These are phyloP conservation scores for Cettia cetti DNA, from an alignment of 2,113 vertebrate species.

Conservation along the genomic window DNA sequence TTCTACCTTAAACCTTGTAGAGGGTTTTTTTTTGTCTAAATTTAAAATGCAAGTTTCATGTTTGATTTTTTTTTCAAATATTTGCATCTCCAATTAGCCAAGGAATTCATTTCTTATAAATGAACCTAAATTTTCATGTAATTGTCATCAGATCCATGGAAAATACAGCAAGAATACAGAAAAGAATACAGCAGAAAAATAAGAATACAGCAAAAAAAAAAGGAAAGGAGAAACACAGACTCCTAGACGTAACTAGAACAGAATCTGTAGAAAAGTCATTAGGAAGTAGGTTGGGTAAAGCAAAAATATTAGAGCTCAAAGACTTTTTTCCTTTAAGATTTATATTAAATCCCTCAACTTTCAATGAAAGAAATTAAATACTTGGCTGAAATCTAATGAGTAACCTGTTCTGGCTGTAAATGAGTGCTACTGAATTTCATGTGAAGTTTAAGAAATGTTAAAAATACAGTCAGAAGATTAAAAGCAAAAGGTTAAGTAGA, in stretches of 20 bases:
- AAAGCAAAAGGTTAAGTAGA: background rate
- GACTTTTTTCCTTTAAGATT: background rate
- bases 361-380: background rate
- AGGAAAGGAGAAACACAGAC: background rate
- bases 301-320: background rate
- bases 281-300: background rate
- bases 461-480: background rate
- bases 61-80: background rate
- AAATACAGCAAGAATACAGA: background rate
- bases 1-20: background rate
- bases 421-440: background rate
- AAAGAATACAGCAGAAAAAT: too few relatives aligned
- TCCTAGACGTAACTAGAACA: background rate
- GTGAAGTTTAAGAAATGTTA: background rate
- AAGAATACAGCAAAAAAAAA: background rate
- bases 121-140: background rate
- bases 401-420: background rate
- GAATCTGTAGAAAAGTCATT: background rate
- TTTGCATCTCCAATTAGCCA: background rate
- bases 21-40: background rate
- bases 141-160: background rate
- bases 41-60: background rate
- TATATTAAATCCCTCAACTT: background rate
- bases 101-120: background rate
- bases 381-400: background rate